These are phyloP conservation scores for Huso huso DNA, from an alignment of 2,797 vertebrate genomes.

Conservation along the genomic window DNA sequence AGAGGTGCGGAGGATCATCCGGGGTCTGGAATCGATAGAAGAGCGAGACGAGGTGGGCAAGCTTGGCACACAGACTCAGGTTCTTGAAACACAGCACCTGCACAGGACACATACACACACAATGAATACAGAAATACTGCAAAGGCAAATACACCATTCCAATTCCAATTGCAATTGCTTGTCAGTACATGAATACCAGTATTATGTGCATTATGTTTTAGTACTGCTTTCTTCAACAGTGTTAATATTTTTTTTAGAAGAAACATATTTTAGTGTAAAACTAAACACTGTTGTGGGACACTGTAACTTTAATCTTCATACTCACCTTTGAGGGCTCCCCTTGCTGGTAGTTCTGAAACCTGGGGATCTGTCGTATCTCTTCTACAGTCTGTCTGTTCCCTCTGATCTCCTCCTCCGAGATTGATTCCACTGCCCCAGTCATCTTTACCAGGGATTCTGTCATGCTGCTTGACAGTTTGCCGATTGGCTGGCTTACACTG, in stretches of 20 bases:
- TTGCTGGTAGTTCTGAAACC: conserved; percentile 74
- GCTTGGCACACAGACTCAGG: conserved; percentile 62
- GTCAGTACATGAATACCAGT: too few species aligned
- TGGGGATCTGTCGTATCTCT: conserved; percentile 65
- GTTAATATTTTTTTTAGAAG: too few species aligned
- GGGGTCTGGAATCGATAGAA: conserved; percentile 79
- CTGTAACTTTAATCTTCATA: too few species aligned
- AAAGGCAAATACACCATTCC: neutral
- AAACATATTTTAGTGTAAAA: too few species aligned
- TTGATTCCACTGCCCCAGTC: conserved; percentile 60
- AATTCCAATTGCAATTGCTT: neutral
- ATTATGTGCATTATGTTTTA: too few species aligned
- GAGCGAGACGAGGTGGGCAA: conserved; percentile 77
- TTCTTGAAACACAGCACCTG: conserved; percentile 90
- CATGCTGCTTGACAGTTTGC: conserved; percentile 37
- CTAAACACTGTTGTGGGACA: too few species aligned
- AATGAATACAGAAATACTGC: too few species aligned
- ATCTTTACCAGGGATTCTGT: conserved; percentile 42
- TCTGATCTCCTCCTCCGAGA: conserved; percentile 74
- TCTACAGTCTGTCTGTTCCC: conserved; percentile 70
- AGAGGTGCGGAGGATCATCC: conserved; percentile 51
- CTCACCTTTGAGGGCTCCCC: conserved; percentile 76
- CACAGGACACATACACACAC: too few species aligned
- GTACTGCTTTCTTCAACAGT: too few species aligned
- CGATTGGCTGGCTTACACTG: conserved; percentile 51